Conservation (phyloP, 92 coral and sea anemone genomes). For the Actinostola sp. region DNA sequence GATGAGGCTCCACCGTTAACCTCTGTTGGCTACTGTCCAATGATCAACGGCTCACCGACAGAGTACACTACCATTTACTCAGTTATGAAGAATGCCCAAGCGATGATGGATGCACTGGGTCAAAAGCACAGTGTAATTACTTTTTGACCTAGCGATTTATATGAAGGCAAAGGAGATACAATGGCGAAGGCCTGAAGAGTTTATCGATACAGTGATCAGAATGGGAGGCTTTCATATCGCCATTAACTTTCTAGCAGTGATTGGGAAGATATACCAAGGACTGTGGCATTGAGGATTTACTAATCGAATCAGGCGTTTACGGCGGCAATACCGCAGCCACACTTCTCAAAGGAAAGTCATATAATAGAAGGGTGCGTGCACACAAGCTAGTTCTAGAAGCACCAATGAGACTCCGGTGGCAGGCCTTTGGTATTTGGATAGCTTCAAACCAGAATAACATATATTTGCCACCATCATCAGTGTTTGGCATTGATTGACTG, state of each 20-base stretch:
- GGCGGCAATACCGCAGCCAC: conserved; percentile 34
- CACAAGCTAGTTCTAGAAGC: conserved; percentile 34
- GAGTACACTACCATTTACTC: conserved; percentile 66
- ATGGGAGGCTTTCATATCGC: conserved; percentile 74
- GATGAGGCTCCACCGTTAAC: conserved; percentile 33
- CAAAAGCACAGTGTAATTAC: conserved; percentile 58
- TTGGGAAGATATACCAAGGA: conserved; percentile 63
- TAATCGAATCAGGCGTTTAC: conserved; percentile 53
- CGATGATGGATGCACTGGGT: conserved; percentile 26
- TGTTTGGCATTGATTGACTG: background rate
- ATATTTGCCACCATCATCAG: background rate
- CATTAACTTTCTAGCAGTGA: conserved; percentile 56
- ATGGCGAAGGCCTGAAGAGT: conserved; percentile 51
- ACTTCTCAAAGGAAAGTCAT: conserved; percentile 44
- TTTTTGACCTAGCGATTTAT: conserved; percentile 66
- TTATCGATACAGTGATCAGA: conserved; percentile 46
- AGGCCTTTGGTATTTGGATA: conserved; percentile 30
- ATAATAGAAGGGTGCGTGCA: conserved; percentile 47
- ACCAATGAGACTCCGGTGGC: conserved; percentile 25
- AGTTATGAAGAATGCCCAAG: conserved; percentile 53
- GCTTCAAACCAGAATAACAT: background rate
- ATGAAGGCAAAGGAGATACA: conserved; percentile 69
- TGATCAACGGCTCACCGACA: conserved; percentile 55
- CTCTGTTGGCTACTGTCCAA: conserved; percentile 66
- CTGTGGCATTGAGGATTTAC: conserved; percentile 62